Percentiles rank a stretch among this genome's conserved stretches.
Evolutionary conservation across 2,888 invertebrate species (phyloP).

Genomic region (Drepanosiphum platanoidis): DNA sequence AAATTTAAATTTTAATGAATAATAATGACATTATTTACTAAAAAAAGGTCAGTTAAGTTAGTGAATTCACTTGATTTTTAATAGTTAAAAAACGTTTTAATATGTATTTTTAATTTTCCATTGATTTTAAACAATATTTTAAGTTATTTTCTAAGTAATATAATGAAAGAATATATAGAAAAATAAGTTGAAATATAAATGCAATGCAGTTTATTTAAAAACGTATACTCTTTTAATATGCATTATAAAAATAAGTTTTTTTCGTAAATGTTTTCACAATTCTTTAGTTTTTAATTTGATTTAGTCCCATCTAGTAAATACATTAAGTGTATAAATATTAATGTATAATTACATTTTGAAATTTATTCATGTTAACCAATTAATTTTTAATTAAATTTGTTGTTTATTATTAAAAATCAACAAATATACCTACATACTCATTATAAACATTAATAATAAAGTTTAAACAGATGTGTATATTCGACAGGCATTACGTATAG

Average conservation of each 20-base stretch:
- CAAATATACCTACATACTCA: too few species aligned
- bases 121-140: neutral
- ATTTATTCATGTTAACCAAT: neutral
- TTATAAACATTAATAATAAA: neutral
- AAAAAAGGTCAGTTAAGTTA: too few species aligned
- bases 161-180: too few species aligned
- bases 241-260: neutral
- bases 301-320: neutral
- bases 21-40: neutral
- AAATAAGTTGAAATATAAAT: neutral
- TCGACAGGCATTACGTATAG: neutral
- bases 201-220: too few species aligned
- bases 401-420: too few species aligned
- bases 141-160: neutral
- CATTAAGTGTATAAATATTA: neutral
- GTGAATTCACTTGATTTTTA: too few species aligned
- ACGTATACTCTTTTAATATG: neutral
- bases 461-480: neutral
- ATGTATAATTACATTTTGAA: neutral
- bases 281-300: neutral
- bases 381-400: neutral
- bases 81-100: too few species aligned
- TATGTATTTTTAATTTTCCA: too few species aligned
- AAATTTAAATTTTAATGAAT: neutral
- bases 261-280: neutral